Conservation (phyloP, 2,888 invertebrate species). For the Chironomus tentans region DNA sequence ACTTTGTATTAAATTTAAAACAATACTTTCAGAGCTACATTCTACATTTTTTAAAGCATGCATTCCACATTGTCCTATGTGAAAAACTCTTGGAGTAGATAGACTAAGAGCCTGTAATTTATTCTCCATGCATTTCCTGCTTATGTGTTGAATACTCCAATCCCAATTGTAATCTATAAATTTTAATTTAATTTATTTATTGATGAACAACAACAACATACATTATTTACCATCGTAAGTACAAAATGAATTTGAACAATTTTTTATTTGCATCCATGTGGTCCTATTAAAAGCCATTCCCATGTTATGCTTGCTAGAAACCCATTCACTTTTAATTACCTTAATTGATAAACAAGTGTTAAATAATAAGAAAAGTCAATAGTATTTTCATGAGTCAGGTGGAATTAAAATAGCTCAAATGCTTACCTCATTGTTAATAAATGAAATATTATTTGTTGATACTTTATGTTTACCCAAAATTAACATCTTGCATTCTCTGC, state of each 20-base stretch:
- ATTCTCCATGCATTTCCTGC: slow-evolving; percentile 66
- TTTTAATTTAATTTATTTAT: too few relatives aligned
- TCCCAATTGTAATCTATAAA: slow-evolving; percentile 96
- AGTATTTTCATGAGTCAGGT: too few relatives aligned
- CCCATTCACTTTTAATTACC: slow-evolving; percentile 90
- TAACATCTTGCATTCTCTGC: not conserved
- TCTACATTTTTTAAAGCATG: too few relatives aligned
- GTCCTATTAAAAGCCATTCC: slow-evolving; percentile 90
- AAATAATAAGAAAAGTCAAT: not conserved
- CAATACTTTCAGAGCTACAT: too few relatives aligned
- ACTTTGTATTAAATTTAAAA: too few relatives aligned
- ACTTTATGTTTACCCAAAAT: not conserved
- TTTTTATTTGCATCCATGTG: slow-evolving; percentile 76
- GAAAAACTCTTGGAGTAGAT: slow-evolving; percentile 90
- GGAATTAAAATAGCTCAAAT: too few relatives aligned
- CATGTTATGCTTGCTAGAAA: slow-evolving; percentile 98
- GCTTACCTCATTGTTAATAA: not conserved
- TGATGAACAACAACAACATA: too few relatives aligned
- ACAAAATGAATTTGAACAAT: slow-evolving; percentile 80
- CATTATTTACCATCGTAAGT: slow-evolving; percentile 85
- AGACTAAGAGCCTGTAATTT: slow-evolving; percentile 82
- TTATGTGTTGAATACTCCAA: slow-evolving; percentile 88
- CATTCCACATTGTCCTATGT: slow-evolving; percentile 82
- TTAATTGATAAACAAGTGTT: slow-evolving; percentile 35
- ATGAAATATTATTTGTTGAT: not conserved